A percentile compares a stretch with the other conserved stretches of the same genome.
phyloP scores from a whole-genome alignment of 1,140 invertebrate species.

The Spodoptera litura region DNA sequence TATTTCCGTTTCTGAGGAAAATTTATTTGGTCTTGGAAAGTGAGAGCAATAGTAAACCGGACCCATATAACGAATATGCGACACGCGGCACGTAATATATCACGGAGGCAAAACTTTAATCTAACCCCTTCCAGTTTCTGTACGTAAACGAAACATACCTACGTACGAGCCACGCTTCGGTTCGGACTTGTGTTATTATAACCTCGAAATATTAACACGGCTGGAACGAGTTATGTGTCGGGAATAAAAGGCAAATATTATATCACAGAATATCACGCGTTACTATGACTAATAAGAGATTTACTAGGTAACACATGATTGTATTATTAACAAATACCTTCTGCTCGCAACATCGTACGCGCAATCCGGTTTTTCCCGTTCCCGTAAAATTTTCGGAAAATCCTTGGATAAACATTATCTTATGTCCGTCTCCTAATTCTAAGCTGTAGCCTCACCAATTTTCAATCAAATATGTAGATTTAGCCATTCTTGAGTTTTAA shows the following conservation, averaged over 20 bases:
- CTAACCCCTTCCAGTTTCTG: conserved; percentile 55
- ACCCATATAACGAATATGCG: conserved; percentile 59
- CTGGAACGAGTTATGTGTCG: neutral
- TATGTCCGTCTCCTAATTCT: no score
- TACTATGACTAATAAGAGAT: no score
- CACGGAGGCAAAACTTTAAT: conserved; percentile 61
- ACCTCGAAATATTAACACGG: conserved; percentile 26
- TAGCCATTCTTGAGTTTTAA: no score
- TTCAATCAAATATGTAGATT: no score
- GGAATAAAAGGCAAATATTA: conserved; percentile 16
- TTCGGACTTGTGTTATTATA: conserved; percentile 29
- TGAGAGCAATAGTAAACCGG: conserved; percentile 61
- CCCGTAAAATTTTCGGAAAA: no score
- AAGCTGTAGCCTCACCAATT: no score
- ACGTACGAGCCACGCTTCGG: neutral
- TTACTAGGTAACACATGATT: no score
- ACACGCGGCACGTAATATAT: conserved; percentile 65
- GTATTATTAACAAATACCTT: no score
- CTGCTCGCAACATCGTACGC: no score
- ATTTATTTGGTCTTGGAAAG: conserved; percentile 63
- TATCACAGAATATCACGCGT: no score
- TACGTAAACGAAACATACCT: conserved; percentile 46
- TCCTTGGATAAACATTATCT: no score
- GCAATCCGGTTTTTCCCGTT: no score
- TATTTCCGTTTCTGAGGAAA: conserved; percentile 58